phyloP scores from a whole-genome alignment of 2,797 vertebrate genomes.

The Sebastes aleutianus region DNA sequence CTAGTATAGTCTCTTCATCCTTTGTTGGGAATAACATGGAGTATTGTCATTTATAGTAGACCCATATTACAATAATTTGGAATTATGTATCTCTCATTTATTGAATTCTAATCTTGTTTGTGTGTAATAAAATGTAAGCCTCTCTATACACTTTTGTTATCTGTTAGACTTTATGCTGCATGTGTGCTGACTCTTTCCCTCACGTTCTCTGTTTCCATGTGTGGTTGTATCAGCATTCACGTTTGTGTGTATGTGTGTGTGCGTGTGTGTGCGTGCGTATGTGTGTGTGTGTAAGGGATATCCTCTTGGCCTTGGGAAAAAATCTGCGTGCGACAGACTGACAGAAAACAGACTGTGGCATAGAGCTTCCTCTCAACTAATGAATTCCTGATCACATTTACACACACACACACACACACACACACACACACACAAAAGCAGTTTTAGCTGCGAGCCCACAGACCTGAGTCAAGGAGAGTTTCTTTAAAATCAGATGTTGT shows the following conservation, averaged over 20 bases:
- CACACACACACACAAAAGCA: conserved; percentile 12
- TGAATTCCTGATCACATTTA: conserved; percentile 68
- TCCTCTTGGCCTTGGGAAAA: conserved; percentile 73
- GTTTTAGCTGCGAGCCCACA: conserved; percentile 7
- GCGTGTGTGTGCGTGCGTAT: conserved; percentile 1
- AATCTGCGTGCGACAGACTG: conserved; percentile 63
- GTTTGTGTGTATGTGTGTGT: neutral
- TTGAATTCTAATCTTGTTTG: neutral
- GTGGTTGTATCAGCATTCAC: conserved; percentile 20
- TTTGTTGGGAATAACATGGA: neutral
- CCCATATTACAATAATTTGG: neutral
- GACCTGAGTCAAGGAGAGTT: conserved; percentile 16
- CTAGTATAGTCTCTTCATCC: too few species aligned
- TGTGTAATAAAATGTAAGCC: neutral
- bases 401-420: conserved; percentile 26
- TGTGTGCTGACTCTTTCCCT: conserved; percentile 7
- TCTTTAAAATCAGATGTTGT: conserved; percentile 29
- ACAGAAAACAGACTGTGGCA: conserved; percentile 71
- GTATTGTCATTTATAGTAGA: neutral
- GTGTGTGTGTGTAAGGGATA: conserved; percentile 60
- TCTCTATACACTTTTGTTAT: neutral
- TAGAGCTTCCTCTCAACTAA: conserved; percentile 70
- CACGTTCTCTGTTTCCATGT: conserved; percentile 44
- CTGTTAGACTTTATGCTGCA: neutral
- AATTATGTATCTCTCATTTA: neutral